A percentile compares a stretch with the other conserved stretches of the same genome.
phyloP scores from a whole-genome alignment of 2,113 vertebrate genomes.

The Podilymbus podiceps region DNA sequence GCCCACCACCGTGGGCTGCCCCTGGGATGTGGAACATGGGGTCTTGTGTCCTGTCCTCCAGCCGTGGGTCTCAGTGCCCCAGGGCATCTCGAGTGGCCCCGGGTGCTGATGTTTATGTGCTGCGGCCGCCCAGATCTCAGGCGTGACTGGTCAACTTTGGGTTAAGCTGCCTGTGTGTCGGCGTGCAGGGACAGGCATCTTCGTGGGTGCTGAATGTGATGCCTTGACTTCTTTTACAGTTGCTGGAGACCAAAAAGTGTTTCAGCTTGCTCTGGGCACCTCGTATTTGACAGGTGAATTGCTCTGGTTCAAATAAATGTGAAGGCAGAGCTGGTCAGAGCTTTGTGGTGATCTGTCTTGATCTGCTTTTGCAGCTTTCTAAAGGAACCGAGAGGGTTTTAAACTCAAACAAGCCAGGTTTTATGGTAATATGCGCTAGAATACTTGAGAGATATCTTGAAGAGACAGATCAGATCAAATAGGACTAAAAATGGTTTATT shows the following conservation, averaged over 20 bases:
- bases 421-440: neutral
- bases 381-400: neutral
- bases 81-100: neutral
- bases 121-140: neutral
- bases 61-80: neutral
- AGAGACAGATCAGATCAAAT: neutral
- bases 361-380: neutral
- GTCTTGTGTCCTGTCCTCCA: too few species aligned
- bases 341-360: neutral
- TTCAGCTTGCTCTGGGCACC: neutral
- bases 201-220: neutral
- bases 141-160: neutral
- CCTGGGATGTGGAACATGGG: neutral
- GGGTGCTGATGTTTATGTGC: neutral
- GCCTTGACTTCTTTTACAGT: neutral
- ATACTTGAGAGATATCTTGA: neutral
- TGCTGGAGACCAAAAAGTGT: neutral
- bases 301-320: neutral
- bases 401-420: neutral
- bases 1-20: accelerated
- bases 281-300: neutral
- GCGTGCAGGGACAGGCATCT: neutral
- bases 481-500: neutral
- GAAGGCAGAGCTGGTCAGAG: neutral
- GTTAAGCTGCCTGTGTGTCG: neutral